These are phyloP conservation scores for Eupeodes luniger DNA, from an alignment of 2,888 invertebrate species.

Conservation along the genomic window DNA sequence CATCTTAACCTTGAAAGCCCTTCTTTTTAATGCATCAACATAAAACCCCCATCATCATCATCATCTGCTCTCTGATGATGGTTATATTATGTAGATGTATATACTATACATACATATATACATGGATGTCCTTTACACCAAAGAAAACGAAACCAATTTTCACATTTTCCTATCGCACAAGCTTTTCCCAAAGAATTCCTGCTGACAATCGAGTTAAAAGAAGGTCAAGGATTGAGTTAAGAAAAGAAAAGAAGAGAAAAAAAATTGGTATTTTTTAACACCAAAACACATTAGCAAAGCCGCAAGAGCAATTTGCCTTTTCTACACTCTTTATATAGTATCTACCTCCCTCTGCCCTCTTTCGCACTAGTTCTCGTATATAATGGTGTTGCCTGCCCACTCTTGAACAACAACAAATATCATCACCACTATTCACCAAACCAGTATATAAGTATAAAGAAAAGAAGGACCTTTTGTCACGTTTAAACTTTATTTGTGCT, in stretches of 20 bases:
- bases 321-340: background rate
- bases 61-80: background rate
- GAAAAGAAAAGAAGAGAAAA: background rate
- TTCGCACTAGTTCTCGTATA: background rate
- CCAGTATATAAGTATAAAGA: background rate
- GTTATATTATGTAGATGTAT: background rate
- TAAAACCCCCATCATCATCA: slow-evolving; percentile 23
- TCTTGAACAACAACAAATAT: slow-evolving; percentile 19
- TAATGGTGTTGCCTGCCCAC: background rate
- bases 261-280: slow-evolving; percentile 36
- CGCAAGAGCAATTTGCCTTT: slow-evolving; percentile 60
- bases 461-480: slow-evolving; percentile 55
- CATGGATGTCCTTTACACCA: background rate
- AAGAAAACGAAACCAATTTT: slow-evolving; percentile 24
- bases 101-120: background rate
- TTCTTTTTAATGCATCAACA: slow-evolving; percentile 39
- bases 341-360: background rate
- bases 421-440: background rate
- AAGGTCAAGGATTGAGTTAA: slow-evolving; percentile 66
- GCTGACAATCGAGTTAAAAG: slow-evolving; percentile 58
- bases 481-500: slow-evolving; percentile 63
- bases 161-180: slow-evolving; percentile 34
- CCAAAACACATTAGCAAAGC: slow-evolving; percentile 60
- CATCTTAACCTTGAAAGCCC: slow-evolving; percentile 51
- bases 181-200: slow-evolving; percentile 39